phyloP scores from a whole-genome alignment of 1,140 invertebrate genomes.

The Drosophila willistoni region DNA sequence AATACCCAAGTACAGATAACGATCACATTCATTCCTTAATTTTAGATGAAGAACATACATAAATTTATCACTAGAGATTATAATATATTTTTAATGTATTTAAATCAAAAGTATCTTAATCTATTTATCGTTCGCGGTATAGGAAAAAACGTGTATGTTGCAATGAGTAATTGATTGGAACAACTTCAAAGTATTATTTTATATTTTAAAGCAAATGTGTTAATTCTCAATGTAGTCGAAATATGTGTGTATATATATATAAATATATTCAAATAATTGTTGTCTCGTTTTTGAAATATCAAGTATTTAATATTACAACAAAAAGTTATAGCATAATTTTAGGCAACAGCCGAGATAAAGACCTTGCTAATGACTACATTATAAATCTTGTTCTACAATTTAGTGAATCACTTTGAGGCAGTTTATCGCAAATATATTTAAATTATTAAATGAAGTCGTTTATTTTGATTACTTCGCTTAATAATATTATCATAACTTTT shows the following conservation, averaged over 20 bases:
- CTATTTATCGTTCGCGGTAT: neutral
- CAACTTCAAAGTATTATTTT: neutral
- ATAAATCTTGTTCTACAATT: neutral
- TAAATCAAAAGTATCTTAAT: neutral
- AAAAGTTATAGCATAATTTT: slow-evolving; percentile 1
- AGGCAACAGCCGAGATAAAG: neutral
- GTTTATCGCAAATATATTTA: neutral
- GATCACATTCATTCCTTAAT: too few species aligned
- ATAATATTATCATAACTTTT: neutral
- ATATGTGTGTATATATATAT: neutral
- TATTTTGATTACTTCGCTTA: neutral
- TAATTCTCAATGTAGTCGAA: neutral
- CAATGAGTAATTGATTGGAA: neutral
- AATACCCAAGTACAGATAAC: too few species aligned
- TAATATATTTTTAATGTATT: neutral
- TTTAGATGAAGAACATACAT: neutral
- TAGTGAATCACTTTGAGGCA: neutral
- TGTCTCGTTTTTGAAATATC: too few species aligned
- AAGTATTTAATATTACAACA: neutral
- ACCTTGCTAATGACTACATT: neutral
- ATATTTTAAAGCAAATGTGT: neutral
- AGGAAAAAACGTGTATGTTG: neutral
- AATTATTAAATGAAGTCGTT: slow-evolving; percentile 3
- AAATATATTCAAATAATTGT: neutral
- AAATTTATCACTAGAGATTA: neutral